phyloP scores from a whole-genome alignment of 2,797 vertebrate genomes.

The Catostomus latipinnis region DNA sequence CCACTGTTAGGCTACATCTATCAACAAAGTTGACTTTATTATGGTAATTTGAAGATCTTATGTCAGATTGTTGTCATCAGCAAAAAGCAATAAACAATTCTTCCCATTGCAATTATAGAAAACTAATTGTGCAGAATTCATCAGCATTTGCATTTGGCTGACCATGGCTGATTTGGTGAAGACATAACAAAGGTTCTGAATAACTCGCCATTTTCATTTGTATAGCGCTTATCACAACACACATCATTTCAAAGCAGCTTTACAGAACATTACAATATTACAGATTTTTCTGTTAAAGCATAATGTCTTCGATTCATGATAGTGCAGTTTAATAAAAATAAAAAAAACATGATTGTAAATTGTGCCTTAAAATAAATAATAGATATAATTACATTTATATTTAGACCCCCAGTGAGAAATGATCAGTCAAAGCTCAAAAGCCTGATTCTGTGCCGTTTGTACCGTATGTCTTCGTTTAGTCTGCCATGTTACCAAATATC shows the following conservation, averaged over 20 bases:
- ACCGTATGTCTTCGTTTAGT: slow-evolving; percentile 3
- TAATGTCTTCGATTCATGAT: too few relatives aligned
- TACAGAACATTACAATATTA: too few relatives aligned
- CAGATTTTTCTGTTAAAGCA: too few relatives aligned
- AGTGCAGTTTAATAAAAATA: too few relatives aligned
- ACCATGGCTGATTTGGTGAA: neutral
- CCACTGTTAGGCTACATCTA: neutral
- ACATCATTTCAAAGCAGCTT: too few relatives aligned
- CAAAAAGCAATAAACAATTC: slow-evolving; percentile 4
- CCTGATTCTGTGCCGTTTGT: neutral
- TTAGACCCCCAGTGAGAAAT: neutral
- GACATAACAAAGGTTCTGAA: neutral
- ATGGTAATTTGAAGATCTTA: neutral
- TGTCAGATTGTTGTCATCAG: neutral
- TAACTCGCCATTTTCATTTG: too few relatives aligned
- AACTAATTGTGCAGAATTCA: neutral
- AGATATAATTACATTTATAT: too few relatives aligned
- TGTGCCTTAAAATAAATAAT: too few relatives aligned
- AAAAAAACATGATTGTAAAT: too few relatives aligned
- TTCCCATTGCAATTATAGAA: neutral
- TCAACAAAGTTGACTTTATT: neutral
- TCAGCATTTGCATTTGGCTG: neutral
- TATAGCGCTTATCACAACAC: too few relatives aligned
- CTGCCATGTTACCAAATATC: slow-evolving; percentile 54
- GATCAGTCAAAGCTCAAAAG: slow-evolving; percentile 1